Evolutionary conservation across 2,797 vertebrate genomes (phyloP), one percentile per base, ranked within the genome.

Genomic region (Gymnothorax javanicus): DNA sequence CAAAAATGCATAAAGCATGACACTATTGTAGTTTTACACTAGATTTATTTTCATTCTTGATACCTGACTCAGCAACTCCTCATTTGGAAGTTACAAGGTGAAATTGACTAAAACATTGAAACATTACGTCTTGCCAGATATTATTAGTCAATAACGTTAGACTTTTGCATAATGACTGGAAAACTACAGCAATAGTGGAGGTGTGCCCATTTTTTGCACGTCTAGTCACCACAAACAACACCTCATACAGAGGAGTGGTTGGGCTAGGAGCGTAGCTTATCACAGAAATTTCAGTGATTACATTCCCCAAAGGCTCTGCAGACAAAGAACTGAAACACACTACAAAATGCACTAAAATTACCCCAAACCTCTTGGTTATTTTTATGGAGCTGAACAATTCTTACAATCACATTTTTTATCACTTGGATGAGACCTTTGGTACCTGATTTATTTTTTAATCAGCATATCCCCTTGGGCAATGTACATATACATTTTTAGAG

Each of bases 221-320:
- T 58, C n/a, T 59, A 83, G 60, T 59, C 56, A 83, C 23, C 33
- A 73, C 43, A 17, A 73, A 33, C 25, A 27, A 23, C 82, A 56
- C 20, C 52, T 33, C n/a, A 83, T 25, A 83, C 25, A 58, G 33
- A 56, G 82, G 82, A 83, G 82, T 83, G 82, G 82, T 56, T 33
- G 25, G 52, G 82, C 23, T 82, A 25, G 52, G 20, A 82, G 11
- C n/a, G 81, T 58, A 25, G 20, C 54, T 25, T 33, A 58, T 57
- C 82, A 27, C n/a, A 27, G 82, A n/a, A 8, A 60, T 43, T 83
- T 27, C 82, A 83, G 56, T 27, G 56, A 83, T 83, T 59, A 27
- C 15, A 59, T 59, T 81, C 56, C 56, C 58, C 82, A 59, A 83
- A 83, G 82, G 82, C 56, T 11, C 82, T 33, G 58, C 15, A 83